Conservation (phyloP, 2,113 vertebrate genomes). For the Oncorhynchus tshawytscha region DNA sequence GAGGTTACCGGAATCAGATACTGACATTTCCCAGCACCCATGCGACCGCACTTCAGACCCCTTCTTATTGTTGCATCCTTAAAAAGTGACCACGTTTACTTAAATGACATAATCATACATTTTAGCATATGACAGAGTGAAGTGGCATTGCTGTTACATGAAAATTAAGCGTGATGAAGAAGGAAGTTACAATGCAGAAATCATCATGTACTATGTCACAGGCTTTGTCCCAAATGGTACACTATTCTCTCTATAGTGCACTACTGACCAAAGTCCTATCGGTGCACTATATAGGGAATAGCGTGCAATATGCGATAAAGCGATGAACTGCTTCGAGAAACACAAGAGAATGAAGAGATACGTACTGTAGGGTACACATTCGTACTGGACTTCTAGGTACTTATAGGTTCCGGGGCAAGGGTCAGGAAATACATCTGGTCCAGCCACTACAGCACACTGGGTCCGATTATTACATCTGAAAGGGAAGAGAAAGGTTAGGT, state of each 20-base stretch:
- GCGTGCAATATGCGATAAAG: no score
- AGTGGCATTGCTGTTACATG: conserved; percentile 19
- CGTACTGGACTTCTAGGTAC: conserved; percentile 95
- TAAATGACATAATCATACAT: neutral
- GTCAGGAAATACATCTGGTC: conserved; percentile 93
- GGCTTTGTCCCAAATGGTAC: no score
- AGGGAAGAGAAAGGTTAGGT: conserved; percentile 40
- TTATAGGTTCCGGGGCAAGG: conserved; percentile 95
- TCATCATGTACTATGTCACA: neutral
- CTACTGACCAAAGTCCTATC: no score
- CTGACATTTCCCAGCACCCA: no score
- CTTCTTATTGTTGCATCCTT: neutral
- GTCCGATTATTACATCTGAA: conserved; percentile 95
- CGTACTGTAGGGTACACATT: conserved; percentile 97
- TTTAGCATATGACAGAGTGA: neutral
- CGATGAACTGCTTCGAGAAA: neutral
- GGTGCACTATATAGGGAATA: no score
- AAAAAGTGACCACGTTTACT: neutral
- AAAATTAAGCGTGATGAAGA: conserved; percentile 13
- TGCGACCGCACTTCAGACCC: neutral
- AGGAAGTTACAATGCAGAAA: conserved; percentile 5
- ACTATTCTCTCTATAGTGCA: no score
- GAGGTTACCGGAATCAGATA: no score
- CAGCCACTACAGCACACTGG: conserved; percentile 92
- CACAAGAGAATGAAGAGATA: conserved; percentile 56